A percentile compares a stretch with the other conserved stretches of the same genome.
Evolutionary conservation across 2,888 invertebrate genomes (phyloP).

Genomic region (Pimpla rufipes): DNA sequence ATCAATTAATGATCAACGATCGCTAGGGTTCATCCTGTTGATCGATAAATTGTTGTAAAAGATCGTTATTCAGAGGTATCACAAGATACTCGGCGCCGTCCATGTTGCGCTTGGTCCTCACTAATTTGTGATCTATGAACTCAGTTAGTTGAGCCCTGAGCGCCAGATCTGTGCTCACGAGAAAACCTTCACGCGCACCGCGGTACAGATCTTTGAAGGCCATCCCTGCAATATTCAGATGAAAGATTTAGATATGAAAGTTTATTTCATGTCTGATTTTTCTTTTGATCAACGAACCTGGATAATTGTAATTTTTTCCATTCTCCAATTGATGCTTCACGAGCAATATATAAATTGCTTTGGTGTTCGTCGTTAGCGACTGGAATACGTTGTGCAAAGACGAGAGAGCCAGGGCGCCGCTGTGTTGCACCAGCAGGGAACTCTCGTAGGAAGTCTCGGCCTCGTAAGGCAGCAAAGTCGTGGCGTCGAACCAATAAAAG

Average conservation of each 20-base stretch:
- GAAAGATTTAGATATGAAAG: slow-evolving; percentile 11
- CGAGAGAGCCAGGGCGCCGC: slow-evolving; percentile 92
- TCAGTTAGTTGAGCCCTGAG: slow-evolving; percentile 96
- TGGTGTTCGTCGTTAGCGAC: slow-evolving; percentile 95
- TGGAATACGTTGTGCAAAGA: slow-evolving; percentile 96
- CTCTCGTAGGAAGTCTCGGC: slow-evolving; percentile 95
- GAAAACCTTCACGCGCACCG: slow-evolving; percentile 94
- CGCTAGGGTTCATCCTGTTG: slow-evolving; percentile 85
- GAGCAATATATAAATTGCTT: slow-evolving; percentile 93
- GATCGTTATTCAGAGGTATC: slow-evolving; percentile 91
- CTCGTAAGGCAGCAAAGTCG: slow-evolving; percentile 93
- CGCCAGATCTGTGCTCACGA: slow-evolving; percentile 97
- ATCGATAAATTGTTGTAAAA: slow-evolving; percentile 93
- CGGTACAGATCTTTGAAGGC: slow-evolving; percentile 95
- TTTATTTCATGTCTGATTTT: background rate
- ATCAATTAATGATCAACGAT: slow-evolving; percentile 5
- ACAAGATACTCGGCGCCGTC: slow-evolving; percentile 94
- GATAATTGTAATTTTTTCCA: slow-evolving; percentile 90
- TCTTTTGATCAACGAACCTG: slow-evolving; percentile 87
- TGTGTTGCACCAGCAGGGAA: slow-evolving; percentile 92
- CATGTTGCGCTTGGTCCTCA: slow-evolving; percentile 91
- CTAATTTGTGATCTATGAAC: slow-evolving; percentile 97
- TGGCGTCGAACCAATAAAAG: slow-evolving; percentile 96
- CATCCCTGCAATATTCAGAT: slow-evolving; percentile 88
- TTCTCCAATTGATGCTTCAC: slow-evolving; percentile 93